phyloP scores from a whole-genome alignment of 2,113 vertebrate species.

The Aegithalos caudatus region DNA sequence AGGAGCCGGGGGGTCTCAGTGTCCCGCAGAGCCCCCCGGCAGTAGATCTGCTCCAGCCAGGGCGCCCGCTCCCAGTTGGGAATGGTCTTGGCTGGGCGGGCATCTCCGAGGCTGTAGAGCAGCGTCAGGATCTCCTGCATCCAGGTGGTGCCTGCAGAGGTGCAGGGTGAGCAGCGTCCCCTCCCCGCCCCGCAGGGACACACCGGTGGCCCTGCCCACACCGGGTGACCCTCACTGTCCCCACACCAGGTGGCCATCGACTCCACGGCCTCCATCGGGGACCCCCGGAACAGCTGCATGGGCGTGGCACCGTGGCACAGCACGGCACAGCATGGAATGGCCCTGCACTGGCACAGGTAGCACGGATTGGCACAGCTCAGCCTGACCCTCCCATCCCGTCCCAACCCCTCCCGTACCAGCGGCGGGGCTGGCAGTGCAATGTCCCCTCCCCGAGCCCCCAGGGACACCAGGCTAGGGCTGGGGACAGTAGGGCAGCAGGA shows the following conservation, averaged over 20 bases:
- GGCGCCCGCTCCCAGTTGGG: constrained; percentile 84
- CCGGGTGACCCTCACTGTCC: too few species aligned
- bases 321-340: accelerated
- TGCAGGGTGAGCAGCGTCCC: too few species aligned
- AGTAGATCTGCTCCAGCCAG: constrained; percentile 86
- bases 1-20: constrained; percentile 62
- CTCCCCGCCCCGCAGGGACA: too few species aligned
- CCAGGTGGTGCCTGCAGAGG: constrained; percentile 84
- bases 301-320: background rate
- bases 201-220: too few species aligned
- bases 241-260: too few species aligned
- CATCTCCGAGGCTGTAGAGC: constrained; percentile 71
- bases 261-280: too few species aligned
- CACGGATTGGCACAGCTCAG: background rate
- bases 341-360: background rate
- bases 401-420: background rate
- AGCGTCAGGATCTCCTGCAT: constrained; percentile 86
- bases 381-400: background rate
- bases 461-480: background rate
- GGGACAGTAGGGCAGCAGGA: background rate
- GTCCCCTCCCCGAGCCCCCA: background rate
- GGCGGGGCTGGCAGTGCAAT: background rate
- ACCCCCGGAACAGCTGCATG: too few species aligned
- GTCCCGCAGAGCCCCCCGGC: constrained; percentile 18
- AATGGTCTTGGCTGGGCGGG: constrained; percentile 57